phyloP scores from a whole-genome alignment of 2,113 vertebrate genomes.

The Anarrhichthys ocellatus region DNA sequence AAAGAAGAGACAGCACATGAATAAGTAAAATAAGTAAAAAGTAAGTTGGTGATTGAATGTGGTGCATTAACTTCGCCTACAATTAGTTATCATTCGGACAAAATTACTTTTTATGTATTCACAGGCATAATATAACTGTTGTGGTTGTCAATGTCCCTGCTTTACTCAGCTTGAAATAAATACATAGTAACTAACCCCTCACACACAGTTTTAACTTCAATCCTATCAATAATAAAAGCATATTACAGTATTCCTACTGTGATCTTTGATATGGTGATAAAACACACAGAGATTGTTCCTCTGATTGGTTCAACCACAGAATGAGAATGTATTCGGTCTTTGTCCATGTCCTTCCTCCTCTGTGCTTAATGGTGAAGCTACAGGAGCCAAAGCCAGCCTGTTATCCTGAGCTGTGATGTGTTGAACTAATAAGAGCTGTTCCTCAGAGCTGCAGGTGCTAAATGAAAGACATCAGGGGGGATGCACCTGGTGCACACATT shows the following conservation, averaged over 20 bases:
- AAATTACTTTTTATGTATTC: not conserved
- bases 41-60: not conserved
- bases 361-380: not conserved
- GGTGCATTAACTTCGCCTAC: not conserved
- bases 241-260: not conserved
- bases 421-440: not conserved
- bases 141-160: not conserved
- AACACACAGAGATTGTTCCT: not conserved
- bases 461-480: constrained; percentile 2
- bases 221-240: not conserved
- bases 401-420: not conserved
- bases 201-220: not conserved
- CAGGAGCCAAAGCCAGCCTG: not conserved
- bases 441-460: constrained; percentile 3
- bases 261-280: not conserved
- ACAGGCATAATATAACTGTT: not conserved
- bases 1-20: not conserved
- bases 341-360: constrained; percentile 15
- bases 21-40: not conserved
- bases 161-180: not conserved
- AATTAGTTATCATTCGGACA: not conserved
- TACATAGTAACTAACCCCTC: too few relatives aligned
- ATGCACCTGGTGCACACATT: constrained; percentile 6
- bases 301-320: not conserved
- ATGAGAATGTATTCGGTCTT: not conserved